Evolutionary conservation across 2,797 vertebrate genomes (phyloP).

Genomic region (Coregonus sp.): DNA sequence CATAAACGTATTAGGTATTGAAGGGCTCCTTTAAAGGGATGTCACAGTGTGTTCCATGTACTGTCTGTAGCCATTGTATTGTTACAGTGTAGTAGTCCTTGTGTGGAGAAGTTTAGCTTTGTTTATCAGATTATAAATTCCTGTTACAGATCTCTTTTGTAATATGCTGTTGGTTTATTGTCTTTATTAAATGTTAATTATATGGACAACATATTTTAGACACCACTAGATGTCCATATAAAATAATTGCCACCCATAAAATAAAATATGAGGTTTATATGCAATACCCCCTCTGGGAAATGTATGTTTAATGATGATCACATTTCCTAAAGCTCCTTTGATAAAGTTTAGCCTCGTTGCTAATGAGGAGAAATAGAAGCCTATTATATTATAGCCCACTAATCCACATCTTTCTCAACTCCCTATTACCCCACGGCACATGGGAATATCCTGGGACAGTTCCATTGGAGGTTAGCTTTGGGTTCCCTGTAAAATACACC

Average conservation of each 20-base stretch:
- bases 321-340: constrained; percentile 44
- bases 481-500: constrained; percentile 17
- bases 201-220: constrained; percentile 33
- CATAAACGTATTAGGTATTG: neutral
- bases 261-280: constrained; percentile 35
- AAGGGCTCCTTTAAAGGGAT: too few species aligned
- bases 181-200: constrained; percentile 33
- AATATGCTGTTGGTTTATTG: neutral
- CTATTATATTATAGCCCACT: constrained; percentile 48
- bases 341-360: constrained; percentile 35
- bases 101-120: neutral
- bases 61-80: neutral
- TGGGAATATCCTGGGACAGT: constrained; percentile 10
- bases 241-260: constrained; percentile 32
- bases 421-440: constrained; percentile 10
- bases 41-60: neutral
- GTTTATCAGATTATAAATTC: neutral
- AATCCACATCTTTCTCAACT: constrained; percentile 41
- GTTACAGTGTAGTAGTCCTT: neutral
- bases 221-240: constrained; percentile 32
- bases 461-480: constrained; percentile 17
- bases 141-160: neutral
- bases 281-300: constrained; percentile 11
- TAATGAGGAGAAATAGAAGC: constrained; percentile 52
- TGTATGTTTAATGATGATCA: constrained; percentile 53